Conservation (phyloP, 2,797 vertebrate genomes). For the Helicolenus hilgendorfi region DNA sequence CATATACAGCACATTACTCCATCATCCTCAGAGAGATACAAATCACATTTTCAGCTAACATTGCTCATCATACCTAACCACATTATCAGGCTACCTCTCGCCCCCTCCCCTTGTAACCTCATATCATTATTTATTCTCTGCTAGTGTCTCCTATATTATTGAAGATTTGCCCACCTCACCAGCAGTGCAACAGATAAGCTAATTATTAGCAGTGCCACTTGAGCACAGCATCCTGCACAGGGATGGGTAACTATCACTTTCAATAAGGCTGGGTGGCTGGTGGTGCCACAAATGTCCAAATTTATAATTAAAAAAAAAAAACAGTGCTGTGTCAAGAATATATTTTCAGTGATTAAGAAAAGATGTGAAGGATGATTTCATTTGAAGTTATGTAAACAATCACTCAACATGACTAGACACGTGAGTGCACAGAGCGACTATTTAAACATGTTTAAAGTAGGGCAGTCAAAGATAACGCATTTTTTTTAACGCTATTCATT, state of each 20-base stretch:
- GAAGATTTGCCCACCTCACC: conserved; percentile 38
- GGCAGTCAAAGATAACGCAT: too few species aligned
- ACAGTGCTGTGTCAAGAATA: background rate
- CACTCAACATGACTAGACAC: background rate
- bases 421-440: background rate
- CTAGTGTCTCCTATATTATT: conserved; percentile 52
- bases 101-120: conserved; percentile 10
- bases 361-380: background rate
- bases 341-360: background rate
- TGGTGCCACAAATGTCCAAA: background rate
- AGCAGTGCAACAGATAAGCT: conserved; percentile 34
- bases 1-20: background rate
- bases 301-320: background rate
- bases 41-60: conserved; percentile 26
- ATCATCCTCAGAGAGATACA: background rate
- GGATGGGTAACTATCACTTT: background rate
- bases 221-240: background rate
- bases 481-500: too few species aligned
- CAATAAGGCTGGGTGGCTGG: background rate
- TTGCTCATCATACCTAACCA: conserved; percentile 17
- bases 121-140: conserved; percentile 52
- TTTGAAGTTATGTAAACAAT: background rate
- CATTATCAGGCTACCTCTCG: conserved; percentile 20
- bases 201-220: conserved; percentile 27
- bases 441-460: background rate